These are phyloP conservation scores for Ectropis crepuscularia DNA, from an alignment of 2,888 invertebrate species.

Conservation along the genomic window DNA sequence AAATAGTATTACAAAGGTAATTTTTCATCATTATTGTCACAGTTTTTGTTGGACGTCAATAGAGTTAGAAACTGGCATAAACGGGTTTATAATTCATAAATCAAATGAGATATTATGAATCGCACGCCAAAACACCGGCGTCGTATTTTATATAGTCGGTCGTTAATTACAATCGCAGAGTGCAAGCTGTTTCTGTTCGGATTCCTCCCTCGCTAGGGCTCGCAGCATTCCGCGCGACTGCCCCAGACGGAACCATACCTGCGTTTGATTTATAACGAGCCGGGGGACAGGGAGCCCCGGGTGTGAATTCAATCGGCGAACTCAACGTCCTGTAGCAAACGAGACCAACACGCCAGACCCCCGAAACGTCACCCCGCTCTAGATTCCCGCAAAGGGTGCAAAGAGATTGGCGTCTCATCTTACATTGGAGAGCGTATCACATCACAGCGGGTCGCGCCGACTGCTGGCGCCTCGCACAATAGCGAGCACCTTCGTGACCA, in stretches of 20 bases:
- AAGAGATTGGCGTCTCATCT: conserved; percentile 45
- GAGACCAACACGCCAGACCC: conserved; percentile 56
- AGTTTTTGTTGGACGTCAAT: conserved; percentile 37
- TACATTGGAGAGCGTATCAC: conserved; percentile 61
- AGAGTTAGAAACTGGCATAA: conserved; percentile 34
- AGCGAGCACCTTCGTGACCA: conserved; percentile 74
- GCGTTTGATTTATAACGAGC: conserved; percentile 82
- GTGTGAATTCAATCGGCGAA: conserved; percentile 77
- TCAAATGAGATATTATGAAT: conserved; percentile 25
- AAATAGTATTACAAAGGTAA: conserved; percentile 55
- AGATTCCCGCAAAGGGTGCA: conserved; percentile 34
- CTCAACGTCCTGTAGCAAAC: conserved; percentile 62
- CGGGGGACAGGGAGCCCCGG: conserved; percentile 74
- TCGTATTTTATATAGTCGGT: conserved; percentile 35
- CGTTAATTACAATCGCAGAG: conserved; percentile 53
- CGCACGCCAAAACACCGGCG: conserved; percentile 25
- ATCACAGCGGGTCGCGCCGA: conserved; percentile 75
- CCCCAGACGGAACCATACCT: conserved; percentile 76
- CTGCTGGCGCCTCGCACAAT: conserved; percentile 75
- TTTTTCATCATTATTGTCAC: conserved; percentile 52
- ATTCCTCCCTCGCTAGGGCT: conserved; percentile 59
- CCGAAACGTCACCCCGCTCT: conserved; percentile 44
- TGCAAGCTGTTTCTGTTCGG: conserved; percentile 39
- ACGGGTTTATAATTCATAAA: conserved; percentile 18
- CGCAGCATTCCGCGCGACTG: conserved; percentile 70